Evolutionary conservation across 2,113 vertebrate species (phyloP).

Genomic region (Micronycteris hirsuta): DNA sequence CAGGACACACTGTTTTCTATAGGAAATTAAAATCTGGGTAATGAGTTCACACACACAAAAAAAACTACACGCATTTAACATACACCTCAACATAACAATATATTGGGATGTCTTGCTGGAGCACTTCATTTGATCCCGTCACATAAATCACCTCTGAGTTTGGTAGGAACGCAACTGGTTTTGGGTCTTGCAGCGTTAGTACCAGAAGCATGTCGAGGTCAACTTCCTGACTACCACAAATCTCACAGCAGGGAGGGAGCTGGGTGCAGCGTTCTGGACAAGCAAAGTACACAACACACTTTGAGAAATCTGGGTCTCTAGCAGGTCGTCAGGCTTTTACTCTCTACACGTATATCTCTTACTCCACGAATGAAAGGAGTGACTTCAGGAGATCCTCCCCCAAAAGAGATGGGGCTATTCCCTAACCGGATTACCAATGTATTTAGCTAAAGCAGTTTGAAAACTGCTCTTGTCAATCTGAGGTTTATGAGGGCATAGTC

Average conservation of each 20-base stretch:
- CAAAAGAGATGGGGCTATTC: neutral
- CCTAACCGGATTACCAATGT: neutral
- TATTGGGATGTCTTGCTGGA: slow-evolving; percentile 38
- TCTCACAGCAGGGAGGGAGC: neutral
- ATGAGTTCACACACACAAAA: slow-evolving; percentile 66
- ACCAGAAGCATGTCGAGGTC: slow-evolving; percentile 52
- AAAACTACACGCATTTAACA: slow-evolving; percentile 37
- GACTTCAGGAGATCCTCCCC: neutral
- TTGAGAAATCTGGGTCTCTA: neutral
- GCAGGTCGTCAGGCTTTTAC: neutral
- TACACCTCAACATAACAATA: slow-evolving; percentile 45
- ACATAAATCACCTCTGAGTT: slow-evolving; percentile 68
- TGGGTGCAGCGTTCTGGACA: neutral
- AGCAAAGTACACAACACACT: neutral
- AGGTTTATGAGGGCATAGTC: neutral
- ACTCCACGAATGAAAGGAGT: neutral
- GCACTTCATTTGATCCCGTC: slow-evolving; percentile 38
- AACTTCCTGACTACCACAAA: slow-evolving; percentile 44
- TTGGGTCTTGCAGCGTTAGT: slow-evolving; percentile 59
- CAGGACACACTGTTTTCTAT: slow-evolving; percentile 51
- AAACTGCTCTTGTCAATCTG: neutral
- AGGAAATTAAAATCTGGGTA: slow-evolving; percentile 77
- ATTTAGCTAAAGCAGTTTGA: neutral
- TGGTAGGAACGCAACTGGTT: slow-evolving; percentile 66
- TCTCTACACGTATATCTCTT: neutral